phyloP scores from a whole-genome alignment of 2,113 vertebrate genomes.

The Barnardius zonarius region DNA sequence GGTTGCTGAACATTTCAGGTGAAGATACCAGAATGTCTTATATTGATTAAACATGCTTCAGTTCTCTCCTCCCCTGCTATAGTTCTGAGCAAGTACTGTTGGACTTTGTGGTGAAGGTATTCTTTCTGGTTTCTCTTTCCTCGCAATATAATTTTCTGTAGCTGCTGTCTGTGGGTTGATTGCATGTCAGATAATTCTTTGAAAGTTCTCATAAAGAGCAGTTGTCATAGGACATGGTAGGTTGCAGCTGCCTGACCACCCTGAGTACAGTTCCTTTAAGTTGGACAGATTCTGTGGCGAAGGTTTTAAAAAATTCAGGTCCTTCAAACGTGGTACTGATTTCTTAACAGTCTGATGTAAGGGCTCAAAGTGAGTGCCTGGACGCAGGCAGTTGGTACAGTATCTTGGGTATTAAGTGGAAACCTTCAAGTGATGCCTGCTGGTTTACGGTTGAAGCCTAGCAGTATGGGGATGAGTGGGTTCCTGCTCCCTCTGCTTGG shows the following conservation, averaged over 20 bases:
- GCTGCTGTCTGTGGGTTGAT: neutral
- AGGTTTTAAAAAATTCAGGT: neutral
- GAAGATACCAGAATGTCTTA: neutral
- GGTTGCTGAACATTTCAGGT: neutral
- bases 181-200: neutral
- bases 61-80: fast-evolving
- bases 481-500: neutral
- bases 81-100: neutral
- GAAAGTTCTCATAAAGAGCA: neutral
- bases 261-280: neutral
- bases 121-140: neutral
- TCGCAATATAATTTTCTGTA: neutral
- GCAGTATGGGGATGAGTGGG: fast-evolving
- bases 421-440: neutral
- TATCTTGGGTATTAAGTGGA: neutral
- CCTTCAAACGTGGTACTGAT: neutral
- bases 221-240: neutral
- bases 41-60: fast-evolving
- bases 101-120: neutral
- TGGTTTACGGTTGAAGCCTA: fast-evolving
- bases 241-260: neutral
- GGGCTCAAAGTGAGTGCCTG: neutral
- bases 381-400: fast-evolving
- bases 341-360: neutral
- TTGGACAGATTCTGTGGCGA: neutral